Evolutionary conservation across 2,888 invertebrate species (phyloP), one percentile per base, ranked within the genome.

Genomic region (Leucozona laternaria): DNA sequence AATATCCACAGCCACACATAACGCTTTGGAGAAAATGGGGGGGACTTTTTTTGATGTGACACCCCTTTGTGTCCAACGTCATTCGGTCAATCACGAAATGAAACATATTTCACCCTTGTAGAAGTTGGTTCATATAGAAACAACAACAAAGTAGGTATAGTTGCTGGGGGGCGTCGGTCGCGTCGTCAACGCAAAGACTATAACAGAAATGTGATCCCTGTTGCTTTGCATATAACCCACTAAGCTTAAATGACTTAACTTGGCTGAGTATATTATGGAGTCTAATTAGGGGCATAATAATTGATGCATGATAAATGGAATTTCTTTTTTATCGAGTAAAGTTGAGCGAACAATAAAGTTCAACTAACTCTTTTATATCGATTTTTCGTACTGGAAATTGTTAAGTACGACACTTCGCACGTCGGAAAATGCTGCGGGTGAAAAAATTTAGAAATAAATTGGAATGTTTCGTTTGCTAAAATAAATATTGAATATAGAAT

Each of bases 151-250:
- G 4, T 15, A 20, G 0, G 4, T 2, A 28, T n/a, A 45, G n/a
- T 60, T 37, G 53, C 57, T n/a, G 31, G 37, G 11, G n/a, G n/a
- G n/a, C n/a, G n/a, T n/a, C n/a, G n/a, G n/a, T n/a, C n/a, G n/a
- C n/a, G n/a, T 15, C 31, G 37, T 6, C 22, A 55, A 28, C 3
- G 43, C 53, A 68, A 77, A 68, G 31, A 4, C 37, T 8, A 40
- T 25, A 11, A 57, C 11, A 70, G 84, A 84, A 84, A 84, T 45
- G n/a, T 58, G 80, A 80, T 76, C 71, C 60, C 40, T 57, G 25
- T 76, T 84, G 84, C 70, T 58, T 20, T 57, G 28, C 34, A 11
- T 79, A 79, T 79, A 79, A 76, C 84, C 84, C 58, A 79, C 55
- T 80, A 60, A 84, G 45, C 43, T 37, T 45, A 17, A 40, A 66